Base-by-base conservation (phyloP, 2,113 vertebrate species). In the Barbus barbus region DNA sequence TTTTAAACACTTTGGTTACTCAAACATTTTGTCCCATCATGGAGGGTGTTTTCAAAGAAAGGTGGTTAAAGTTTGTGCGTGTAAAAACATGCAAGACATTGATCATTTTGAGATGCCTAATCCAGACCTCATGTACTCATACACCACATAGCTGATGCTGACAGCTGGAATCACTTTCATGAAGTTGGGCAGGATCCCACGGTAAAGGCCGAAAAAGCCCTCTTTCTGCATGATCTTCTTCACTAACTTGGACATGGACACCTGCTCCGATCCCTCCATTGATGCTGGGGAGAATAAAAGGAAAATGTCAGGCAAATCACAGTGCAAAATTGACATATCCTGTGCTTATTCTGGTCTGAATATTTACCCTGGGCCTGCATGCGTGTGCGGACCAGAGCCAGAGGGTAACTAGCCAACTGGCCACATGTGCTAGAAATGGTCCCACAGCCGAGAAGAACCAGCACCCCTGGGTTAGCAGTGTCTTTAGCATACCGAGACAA, bases 81-180 rank as follows among this genome's bases (percentile, higher is more conserved):
- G 13, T 5, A 85, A 73, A 8, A 26, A 74, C 71, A 56, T 44
- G 41, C 74, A 84, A 18, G 26, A 69, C 46, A 28, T n/a, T 11
- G 89, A 58, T 95, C 91, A 88, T 44, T 93, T 93, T 88, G 92
- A 95, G 1, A 99, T 94, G 53, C 97, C 97, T 84, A 99, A 91
- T 24, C 93, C 94, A 18, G 94, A 94, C 69, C 96, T 96, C 96
- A 98, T 97, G 89, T 98, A 95, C 93, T 99, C 98, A 36, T 99
- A 99, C 2, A 98, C 97, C 87, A 97, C 98, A 3, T 99, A 99
- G 90, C 98, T 99, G 94, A 99, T 98, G 93, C 98, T 98, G 53
- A 99, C 98, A 4, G 97, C 98, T 2, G 98, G 98, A 44, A 99
- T 95, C 85, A 99, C 98, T 75, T 99, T 99, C 97, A 99, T 97